Percentiles rank a stretch among this genome's conserved stretches.
phyloP scores from a whole-genome alignment of 2,797 vertebrate species.

The Myotis vivesi region DNA sequence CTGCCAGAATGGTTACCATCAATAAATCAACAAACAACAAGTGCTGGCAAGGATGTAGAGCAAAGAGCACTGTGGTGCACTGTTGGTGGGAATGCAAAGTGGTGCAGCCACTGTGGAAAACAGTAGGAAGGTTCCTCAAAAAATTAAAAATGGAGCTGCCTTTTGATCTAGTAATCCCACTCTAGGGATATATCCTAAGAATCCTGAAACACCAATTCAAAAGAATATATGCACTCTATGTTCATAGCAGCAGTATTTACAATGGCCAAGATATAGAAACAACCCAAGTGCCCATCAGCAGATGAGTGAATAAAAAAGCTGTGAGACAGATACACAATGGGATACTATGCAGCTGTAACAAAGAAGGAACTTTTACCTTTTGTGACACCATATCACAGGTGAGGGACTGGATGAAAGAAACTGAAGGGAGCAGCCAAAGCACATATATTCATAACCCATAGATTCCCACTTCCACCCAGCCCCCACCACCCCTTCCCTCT shows the following conservation, averaged over 20 bases:
- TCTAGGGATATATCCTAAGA: neutral
- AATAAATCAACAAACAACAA: neutral
- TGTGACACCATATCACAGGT: neutral
- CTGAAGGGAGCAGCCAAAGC: neutral
- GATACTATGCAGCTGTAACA: neutral
- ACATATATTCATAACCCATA: neutral
- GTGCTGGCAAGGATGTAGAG: neutral
- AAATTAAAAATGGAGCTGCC: neutral
- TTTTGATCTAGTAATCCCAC: neutral
- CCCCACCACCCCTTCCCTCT: too few relatives aligned
- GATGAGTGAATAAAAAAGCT: neutral
- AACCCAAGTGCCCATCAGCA: neutral
- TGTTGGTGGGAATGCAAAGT: neutral
- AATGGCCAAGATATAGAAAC: neutral
- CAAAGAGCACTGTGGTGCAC: neutral
- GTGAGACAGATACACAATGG: neutral
- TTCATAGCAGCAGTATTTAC: too few relatives aligned
- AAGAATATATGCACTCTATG: too few relatives aligned
- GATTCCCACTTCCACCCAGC: too few relatives aligned
- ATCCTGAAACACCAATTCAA: neutral
- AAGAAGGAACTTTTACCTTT: neutral
- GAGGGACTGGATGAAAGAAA: neutral
- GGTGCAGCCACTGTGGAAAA: neutral
- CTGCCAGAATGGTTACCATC: neutral
- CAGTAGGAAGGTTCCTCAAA: neutral